Evolutionary conservation across 2,113 vertebrate species (phyloP), one percentile per base, ranked within the genome.

Genomic region (Cebus imitator): DNA sequence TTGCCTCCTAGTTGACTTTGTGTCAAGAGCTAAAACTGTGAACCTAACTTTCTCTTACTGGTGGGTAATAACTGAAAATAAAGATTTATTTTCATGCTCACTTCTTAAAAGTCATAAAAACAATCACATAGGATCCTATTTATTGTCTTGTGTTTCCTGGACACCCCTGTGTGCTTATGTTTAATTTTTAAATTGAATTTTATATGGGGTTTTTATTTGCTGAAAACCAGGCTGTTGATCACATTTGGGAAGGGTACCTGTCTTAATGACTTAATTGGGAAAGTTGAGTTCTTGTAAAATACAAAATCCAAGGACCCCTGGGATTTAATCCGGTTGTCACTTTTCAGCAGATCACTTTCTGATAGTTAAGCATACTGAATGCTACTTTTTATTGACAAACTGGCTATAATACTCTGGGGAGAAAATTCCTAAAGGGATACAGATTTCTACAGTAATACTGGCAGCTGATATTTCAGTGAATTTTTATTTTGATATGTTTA

Each of bases 1-100:
- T 97, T 98, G 93, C 98, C 97, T 98, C 97, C 50, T 75, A 97
- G 94, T 97, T 98, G 96, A 87, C 97, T 98, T 98, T 98, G 97
- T 99, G 98, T 99, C 93, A 95, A 95, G 84, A 98, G 97, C 98
- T 98, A 96, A 98, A 98, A 96, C 98, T 99, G 98, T 99, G 98
- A 99, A 98, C 98, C 40, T 98, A 89, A 96, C 89, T 97, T 68
- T 95, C 95, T 97, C 83, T 97, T 93, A 96, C 78, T 98, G 98
- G 98, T 98, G 98, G 97, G 98, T 98, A 98, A 98, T 98, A 97
- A 98, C 97, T 98, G 98, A 98, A 97, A 99, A 98, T 99, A 99
- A 99, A 99, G 97, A 98, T 98, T 99, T 99, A 99, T 99, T 99
- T 99, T 99, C 99, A 98, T 99, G 98, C 98, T 99, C 98, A 98